phyloP scores from a whole-genome alignment of 2,797 vertebrate species.

The Mormyrops attenuatus region DNA sequence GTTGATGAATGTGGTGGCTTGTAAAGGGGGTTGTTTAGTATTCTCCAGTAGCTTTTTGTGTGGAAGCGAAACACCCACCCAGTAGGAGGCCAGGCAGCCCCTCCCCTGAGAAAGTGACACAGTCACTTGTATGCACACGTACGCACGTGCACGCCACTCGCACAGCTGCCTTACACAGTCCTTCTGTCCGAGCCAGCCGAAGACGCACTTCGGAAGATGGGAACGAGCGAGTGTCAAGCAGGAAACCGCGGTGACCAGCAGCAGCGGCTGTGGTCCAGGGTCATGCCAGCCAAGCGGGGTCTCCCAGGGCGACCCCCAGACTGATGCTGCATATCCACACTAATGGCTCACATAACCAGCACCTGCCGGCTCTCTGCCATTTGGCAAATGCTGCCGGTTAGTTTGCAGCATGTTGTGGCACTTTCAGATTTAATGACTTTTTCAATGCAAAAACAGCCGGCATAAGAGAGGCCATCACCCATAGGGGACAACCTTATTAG shows the following conservation, averaged over 20 bases:
- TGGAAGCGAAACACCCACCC: slow-evolving; percentile 33
- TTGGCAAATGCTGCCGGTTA: not conserved
- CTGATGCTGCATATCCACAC: not conserved
- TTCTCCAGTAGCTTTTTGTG: slow-evolving; percentile 33
- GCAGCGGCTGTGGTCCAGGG: not conserved
- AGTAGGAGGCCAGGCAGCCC: slow-evolving; percentile 27
- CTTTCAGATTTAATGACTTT: not conserved
- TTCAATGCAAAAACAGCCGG: not conserved
- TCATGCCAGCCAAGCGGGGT: not conserved
- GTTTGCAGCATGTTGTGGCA: not conserved
- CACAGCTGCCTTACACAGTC: too few species aligned
- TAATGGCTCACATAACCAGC: not conserved
- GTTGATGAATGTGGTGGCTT: slow-evolving; percentile 20
- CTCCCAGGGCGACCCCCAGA: not conserved
- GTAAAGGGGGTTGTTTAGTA: slow-evolving; percentile 43
- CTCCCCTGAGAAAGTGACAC: slow-evolving; percentile 9
- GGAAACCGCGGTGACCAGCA: not conserved
- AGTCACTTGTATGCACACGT: not conserved
- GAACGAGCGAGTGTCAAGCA: not conserved
- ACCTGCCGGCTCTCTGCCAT: not conserved
- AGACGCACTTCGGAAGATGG: not conserved
- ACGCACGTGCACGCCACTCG: not conserved
- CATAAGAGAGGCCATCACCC: not conserved
- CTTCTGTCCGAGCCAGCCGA: not conserved
- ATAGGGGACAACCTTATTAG: not conserved